Percentiles rank a stretch among this genome's conserved stretches.
phyloP scores from a whole-genome alignment of 2,797 vertebrate genomes.

The Gambelia wislizenii region DNA sequence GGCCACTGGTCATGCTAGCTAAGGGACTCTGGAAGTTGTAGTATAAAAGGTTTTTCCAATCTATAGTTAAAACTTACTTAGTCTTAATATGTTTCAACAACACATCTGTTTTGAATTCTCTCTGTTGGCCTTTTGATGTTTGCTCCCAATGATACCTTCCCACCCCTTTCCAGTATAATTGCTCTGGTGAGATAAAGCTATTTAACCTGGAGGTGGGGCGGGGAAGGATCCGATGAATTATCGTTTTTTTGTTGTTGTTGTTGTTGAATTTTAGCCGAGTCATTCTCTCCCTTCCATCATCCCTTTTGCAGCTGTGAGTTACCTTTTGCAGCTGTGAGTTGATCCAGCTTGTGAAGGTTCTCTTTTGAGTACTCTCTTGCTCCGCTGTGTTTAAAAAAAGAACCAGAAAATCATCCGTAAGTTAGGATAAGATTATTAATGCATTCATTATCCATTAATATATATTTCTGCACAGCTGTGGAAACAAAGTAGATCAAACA shows the following conservation, averaged over 20 bases:
- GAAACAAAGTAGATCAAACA: not conserved
- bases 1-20: too few relatives aligned
- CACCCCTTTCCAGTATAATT: not conserved
- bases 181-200: not conserved
- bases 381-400: conserved; percentile 80
- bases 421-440: conserved; percentile 14
- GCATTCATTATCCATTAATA: not conserved
- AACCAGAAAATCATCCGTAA: conserved; percentile 21
- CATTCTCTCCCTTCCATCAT: not conserved
- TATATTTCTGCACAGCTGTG: not conserved
- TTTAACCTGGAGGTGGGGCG: not conserved
- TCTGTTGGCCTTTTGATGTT: not conserved
- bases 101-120: not conserved
- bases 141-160: not conserved
- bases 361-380: conserved; percentile 94
- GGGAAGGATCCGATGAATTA: not conserved
- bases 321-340: conserved; percentile 95
- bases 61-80: too few relatives aligned
- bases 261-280: not conserved
- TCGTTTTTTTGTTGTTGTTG: not conserved
- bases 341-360: conserved; percentile 97
- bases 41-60: too few relatives aligned
- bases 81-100: not conserved
- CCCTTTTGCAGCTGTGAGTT: conserved; percentile 86
- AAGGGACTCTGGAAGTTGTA: too few relatives aligned